Evolutionary conservation across 2,888 invertebrate species (phyloP), one percentile per base, ranked within the genome.

Genomic region (Falcaria lacertinaria): DNA sequence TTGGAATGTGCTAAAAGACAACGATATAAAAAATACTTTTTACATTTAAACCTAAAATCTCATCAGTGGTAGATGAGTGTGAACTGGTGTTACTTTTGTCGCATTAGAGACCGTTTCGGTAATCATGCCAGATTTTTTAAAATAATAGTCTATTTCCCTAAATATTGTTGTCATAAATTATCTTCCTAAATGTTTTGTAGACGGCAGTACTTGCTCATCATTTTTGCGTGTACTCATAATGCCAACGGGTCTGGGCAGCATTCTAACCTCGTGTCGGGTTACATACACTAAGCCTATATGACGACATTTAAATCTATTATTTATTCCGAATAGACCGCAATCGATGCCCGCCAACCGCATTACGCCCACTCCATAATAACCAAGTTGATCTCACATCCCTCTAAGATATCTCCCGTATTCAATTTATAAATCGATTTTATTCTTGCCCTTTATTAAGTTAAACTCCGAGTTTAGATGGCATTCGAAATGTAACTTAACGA

Each of bases 301-400:
- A 74, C 60, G 67, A 69, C 66, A 57, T 70, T 74, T 72, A 78
- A 76, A 80, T 82, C 74, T 79, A 78, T 74, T 79, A 83, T 84
- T 84, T 82, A 84, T 83, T 72, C 78, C 55, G 63, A 66, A 72
- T 63, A 57, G 57, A 52, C 62, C 48, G 68, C 68, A 71, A 72
- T 71, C 66, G 69, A 70, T 64, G 63, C 58, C 38, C 52, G 59
- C 62, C 62, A 69, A 70, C 74, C 64, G 69, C 68, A 77, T 81
- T 81, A 80, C 84, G 74, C 81, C 81, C 75, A 80, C 83, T 49
- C 39, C 47, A 48, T 53, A 52, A 44, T 49, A 57, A 57, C 43
- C 42, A 40, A 48, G 44, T 57, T 54, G 61, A 64, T 65, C 65
- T 60, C 64, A 57, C 69, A 73, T 70, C 72, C 74, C 65, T 67